Evolutionary conservation across 2,797 vertebrate genomes (phyloP).

Genomic region (Aldrovandia affinis): DNA sequence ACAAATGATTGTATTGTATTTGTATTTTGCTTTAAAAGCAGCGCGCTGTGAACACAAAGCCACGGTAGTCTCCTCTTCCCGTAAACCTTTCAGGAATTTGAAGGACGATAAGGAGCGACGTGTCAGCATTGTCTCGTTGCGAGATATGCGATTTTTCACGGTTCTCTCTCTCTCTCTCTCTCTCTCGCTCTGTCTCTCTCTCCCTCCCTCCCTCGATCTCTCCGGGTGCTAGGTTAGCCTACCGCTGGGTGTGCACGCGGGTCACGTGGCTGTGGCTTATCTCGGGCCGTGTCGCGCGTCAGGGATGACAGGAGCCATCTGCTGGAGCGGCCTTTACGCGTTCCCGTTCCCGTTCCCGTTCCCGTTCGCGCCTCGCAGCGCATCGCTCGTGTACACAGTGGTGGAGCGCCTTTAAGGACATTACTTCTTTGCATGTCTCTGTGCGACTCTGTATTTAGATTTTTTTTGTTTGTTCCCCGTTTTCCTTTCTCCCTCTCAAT

Average conservation of each 20-base stretch:
- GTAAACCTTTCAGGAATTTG: not conserved
- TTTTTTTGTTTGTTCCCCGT: too few relatives aligned
- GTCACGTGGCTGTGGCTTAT: not conserved
- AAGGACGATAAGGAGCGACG: not conserved
- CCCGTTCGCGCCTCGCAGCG: too few relatives aligned
- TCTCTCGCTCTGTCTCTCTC: too few relatives aligned
- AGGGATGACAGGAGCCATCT: slow-evolving; percentile 78
- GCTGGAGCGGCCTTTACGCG: slow-evolving; percentile 75
- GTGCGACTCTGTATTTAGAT: not conserved
- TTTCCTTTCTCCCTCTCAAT: not conserved
- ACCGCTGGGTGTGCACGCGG: not conserved
- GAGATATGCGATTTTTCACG: not conserved
- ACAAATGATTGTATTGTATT: not conserved
- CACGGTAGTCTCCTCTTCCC: not conserved
- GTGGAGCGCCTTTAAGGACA: not conserved
- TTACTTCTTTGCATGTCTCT: not conserved
- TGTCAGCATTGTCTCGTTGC: not conserved
- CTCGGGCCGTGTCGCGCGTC: slow-evolving; percentile 59
- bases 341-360: too few relatives aligned
- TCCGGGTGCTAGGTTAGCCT: not conserved
- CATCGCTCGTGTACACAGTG: too few relatives aligned
- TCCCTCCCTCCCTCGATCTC: not conserved
- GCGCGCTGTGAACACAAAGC: not conserved
- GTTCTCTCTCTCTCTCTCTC: too few relatives aligned
- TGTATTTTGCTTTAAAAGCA: not conserved